Evolutionary conservation across 2,113 vertebrate genomes (phyloP), one percentile per base, ranked within the genome.

Genomic region (Mormyrus lacerda): DNA sequence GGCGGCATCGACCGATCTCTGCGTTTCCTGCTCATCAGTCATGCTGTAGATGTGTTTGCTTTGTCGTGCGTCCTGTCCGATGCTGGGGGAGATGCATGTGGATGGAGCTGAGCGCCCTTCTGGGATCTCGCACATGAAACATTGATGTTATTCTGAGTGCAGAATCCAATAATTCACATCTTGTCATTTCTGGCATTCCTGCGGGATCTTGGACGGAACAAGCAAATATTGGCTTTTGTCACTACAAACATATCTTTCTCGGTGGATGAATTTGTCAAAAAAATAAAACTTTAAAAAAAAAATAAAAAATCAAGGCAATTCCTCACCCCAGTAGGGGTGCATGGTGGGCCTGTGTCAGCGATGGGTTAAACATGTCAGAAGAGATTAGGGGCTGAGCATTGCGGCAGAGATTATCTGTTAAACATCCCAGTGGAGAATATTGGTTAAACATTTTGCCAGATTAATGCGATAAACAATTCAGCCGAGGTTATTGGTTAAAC

Each of bases 191-290:
- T 91, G 92, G 94, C 94, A 94, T 93, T 95, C 93, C 93, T 93
- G 92, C 90, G 91, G 92, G 92, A 94, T 95, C 91, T 91, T 90
- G 89, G 92, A 93, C 92, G 91, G 92, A 93, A 93, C 91, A 85
- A 88, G 85, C 91, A 90, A 91, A 92, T 91, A 58, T 27, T 69
- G 73, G 91, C 90, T 89, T 90, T 93, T 92, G 92, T 93, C 92
- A 90, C 89, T 89, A 24, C 65, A 89, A 58, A 85, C 48, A 86
- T 79, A 90, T 82, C 61, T 88, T 85, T 91, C 88, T 69, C 94
- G 93, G 95, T 92, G 90, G 93, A 95, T 95, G 92, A 92, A 87
- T 93, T 91, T 94, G 92, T 94, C 91, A 53, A 90, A 76, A 84
- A 89, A 86, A 31, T 85, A 51, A 87, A 89, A 93, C 92, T 92